Conservation (phyloP, 2,797 vertebrate species). For the Megalops cyprinoides region DNA sequence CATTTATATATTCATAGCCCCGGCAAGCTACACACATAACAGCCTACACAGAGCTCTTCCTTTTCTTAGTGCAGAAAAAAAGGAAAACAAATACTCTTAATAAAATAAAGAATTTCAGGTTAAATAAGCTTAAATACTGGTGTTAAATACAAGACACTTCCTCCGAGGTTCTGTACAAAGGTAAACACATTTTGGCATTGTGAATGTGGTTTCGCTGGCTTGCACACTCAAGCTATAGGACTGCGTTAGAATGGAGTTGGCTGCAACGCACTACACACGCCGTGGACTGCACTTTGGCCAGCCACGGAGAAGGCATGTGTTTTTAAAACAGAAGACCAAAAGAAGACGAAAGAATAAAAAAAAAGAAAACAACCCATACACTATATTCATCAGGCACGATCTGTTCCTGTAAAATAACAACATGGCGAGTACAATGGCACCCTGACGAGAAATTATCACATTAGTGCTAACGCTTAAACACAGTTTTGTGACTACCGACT, state of each 20-base stretch:
- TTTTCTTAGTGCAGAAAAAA: constrained; percentile 81
- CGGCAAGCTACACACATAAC: constrained; percentile 78
- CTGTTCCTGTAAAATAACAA: constrained; percentile 87
- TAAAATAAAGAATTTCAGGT: constrained; percentile 86
- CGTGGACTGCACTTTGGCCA: constrained; percentile 71
- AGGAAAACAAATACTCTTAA: constrained; percentile 69
- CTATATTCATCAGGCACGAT: constrained; percentile 89
- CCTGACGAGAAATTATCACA: constrained; percentile 73
- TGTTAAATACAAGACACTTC: constrained; percentile 97
- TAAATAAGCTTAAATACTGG: constrained; percentile 98
- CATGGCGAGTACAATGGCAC: constrained; percentile 78
- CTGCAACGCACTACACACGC: constrained; percentile 71
- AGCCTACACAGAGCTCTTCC: constrained; percentile 79
- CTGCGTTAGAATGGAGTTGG: constrained; percentile 69
- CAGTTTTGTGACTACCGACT: constrained; percentile 77
- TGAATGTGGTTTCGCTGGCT: constrained; percentile 76
- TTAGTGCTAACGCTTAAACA: constrained; percentile 79
- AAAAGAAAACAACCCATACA: constrained; percentile 72
- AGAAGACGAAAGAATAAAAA: constrained; percentile 68
- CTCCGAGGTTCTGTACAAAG: constrained; percentile 91
- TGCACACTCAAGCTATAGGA: constrained; percentile 67
- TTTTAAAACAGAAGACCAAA: constrained; percentile 60
- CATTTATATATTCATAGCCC: constrained; percentile 56
- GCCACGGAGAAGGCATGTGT: constrained; percentile 88
- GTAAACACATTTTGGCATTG: constrained; percentile 86